Evolutionary conservation across 2,888 invertebrate species (phyloP), one percentile per base, ranked within the genome.

Genomic region (Hirtodrosophila cameraria): DNA sequence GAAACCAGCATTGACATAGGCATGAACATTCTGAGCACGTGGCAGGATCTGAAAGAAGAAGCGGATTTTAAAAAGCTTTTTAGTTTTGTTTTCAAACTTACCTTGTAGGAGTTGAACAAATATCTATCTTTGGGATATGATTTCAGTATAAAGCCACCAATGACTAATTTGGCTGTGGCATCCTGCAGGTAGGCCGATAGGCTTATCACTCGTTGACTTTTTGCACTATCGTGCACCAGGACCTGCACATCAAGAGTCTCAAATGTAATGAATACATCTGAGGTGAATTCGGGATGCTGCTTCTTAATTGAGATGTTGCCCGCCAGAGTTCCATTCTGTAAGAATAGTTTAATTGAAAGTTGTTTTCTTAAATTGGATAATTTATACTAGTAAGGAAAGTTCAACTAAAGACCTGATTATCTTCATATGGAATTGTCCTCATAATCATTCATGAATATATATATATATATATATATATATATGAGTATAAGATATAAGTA

Each of bases 1-100:
- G 77, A 96, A 95, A 1, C 94, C 96, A 9, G 95, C 95, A 85
- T 96, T 96, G 0, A 96, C 94, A 58, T 94, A 93, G 0, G 96
- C 95, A 76, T 95, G 95, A 0, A 95, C 94, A 80, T 95, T 95
- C 90, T 95, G 95, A 0, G 94, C 93, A 61, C 95, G 91, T 0
- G 94, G 94, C 92, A 95, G 94, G 35, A 96, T 94, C 95, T 88
- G 16, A 2, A 2, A 12, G 25, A 7, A 1, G 5, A 18, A 16
- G 2, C 7, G 12, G 5, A 8, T 18, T 4, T 9, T 18, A 6
- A 7, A 8, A 6, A 2, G 0, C 2, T 11, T 1, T 7, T 4
- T 6, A 25, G 8, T 6, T 3, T 7, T 0, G 8, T 1, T 5
- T 1, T 16, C 15, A 3, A 9, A 57, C 63, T 75, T 82, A 95